Base-by-base conservation (phyloP, 2,888 invertebrate species). In the Keiferia lycopersicella region DNA sequence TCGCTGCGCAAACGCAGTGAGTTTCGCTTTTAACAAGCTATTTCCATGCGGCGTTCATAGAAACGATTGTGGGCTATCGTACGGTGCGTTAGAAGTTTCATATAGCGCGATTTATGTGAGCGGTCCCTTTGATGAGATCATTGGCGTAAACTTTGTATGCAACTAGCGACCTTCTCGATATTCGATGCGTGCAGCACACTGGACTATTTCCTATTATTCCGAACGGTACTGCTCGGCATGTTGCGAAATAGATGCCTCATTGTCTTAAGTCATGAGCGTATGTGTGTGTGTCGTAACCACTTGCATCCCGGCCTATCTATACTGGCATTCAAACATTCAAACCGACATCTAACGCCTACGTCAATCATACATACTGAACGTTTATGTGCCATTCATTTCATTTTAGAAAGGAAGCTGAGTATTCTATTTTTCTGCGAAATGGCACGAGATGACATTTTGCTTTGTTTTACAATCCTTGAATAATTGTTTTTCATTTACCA, bases 41-140 rank as follows among this genome's bases (percentile, higher is more conserved):
- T 89, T 88, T 87, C 86, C 84, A 88, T 84, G 91, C 92, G 79
- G 87, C 86, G 84, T 93, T 93, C 93, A 93, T 88, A 91, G 88
- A 86, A 87, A 88, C 89, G 89, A 92, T 93, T 86, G 92, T 84
- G 78, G 88, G 87, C 86, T 84, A 89, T 88, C 86, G 87, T 82
- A 88, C 91, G 85, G 88, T 81, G 84, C 85, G 92, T 90, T 89
- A 92, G 87, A 88, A 84, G 84, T 89, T 93, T 90, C 88, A 91
- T 86, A 88, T 89, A 88, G 83, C 83, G 78, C 84, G 82, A 84
- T 89, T 92, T 85, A 92, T 88, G 83, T 81, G 87, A 87, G 91
- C 91, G 90, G 92, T 84, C 81, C 85, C 84, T 87, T 92, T 93
- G 86, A 92, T 91, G 91, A 91, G 85, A 89, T 91, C 91, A 91